Conservation (phyloP, 2,888 invertebrate genomes). For the Drosophila lacicola region DNA sequence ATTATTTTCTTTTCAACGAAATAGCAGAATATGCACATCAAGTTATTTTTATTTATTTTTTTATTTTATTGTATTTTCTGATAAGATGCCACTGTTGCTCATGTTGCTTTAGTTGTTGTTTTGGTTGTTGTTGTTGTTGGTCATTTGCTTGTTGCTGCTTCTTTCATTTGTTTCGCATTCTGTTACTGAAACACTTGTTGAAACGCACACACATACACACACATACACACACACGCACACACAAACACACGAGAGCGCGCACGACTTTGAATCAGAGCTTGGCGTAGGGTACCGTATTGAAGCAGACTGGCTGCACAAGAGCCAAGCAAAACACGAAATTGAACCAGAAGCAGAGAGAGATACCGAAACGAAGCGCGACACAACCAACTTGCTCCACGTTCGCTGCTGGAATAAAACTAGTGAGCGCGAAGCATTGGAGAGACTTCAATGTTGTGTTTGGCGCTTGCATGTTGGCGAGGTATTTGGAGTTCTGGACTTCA, state of each 20-base stretch:
- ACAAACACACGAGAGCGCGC: conserved; percentile 27
- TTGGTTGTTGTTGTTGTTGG: conserved; percentile 14
- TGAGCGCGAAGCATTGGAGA: conserved; percentile 25
- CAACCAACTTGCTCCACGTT: conserved; percentile 57
- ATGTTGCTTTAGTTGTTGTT: conserved; percentile 12
- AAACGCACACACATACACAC: conserved; percentile 33
- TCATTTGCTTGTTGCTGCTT: conserved; percentile 30
- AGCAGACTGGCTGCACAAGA: conserved; percentile 42
- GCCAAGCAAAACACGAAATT: conserved; percentile 48
- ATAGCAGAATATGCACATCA: conserved; percentile 12
- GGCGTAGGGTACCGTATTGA: conserved; percentile 39
- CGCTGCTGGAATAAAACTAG: conserved; percentile 56
- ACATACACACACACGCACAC: conserved; percentile 13
- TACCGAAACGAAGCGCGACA: conserved; percentile 44
- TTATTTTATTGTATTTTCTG: conserved; percentile 24
- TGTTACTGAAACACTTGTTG: conserved; percentile 58
- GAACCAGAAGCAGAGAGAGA: conserved; percentile 24
- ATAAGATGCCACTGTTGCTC: conserved; percentile 31
- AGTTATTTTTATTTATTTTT: conserved; percentile 23
- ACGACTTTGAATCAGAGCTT: conserved; percentile 51
- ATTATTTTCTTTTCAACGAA: conserved; percentile 5
- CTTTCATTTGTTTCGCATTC: conserved; percentile 51
- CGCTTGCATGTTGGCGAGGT: conserved; percentile 9
- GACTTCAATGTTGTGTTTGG: conserved; percentile 18
- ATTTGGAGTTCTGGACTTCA: conserved; percentile 8